Base-by-base conservation (phyloP, 2,113 vertebrate species). In the Odocoileus virginianus region DNA sequence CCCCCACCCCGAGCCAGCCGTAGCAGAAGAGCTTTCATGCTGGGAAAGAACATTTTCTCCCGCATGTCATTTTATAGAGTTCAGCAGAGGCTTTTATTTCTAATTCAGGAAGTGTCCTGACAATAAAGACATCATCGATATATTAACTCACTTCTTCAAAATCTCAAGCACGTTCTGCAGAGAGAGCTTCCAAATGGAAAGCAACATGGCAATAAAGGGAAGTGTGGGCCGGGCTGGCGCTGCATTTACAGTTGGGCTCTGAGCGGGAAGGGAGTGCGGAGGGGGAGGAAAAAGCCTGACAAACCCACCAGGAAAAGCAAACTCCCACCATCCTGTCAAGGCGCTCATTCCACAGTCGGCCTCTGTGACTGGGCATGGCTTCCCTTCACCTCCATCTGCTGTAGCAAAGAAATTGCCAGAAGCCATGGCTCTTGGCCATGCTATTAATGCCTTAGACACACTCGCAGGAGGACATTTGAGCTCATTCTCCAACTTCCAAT, bases 51-150 rank as follows among this genome's bases (percentile, higher is more conserved):
- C 28, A 2, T 2, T 6, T 14, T 14, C 5, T 10, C 21, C 54
- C 45, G 76, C 55, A 17, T 28, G 71, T 58, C 71, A 17, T 52
- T 89, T 47, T 52, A 74, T 27, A 36, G 71, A 84, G 57, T 79
- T 61, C 83, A 43, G 82, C 71, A 19, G 88, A 86, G n/a, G 33
- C 89, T 87, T 93, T 94, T 40, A 45, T 60, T 82, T 84, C 91
- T 61, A 33, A 60, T 87, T 95, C 94, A 86, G 98, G 93, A 97
- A 89, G 89, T 91, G 82, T 94, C 79, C 61, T 28, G 83, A 89
- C 91, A 84, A 79, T 96, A 88, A 97, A 97, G 84, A 89, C 94
- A 81, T 96, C 96, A 89, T 94, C 55, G 2, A 85, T 85, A 45
- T 21, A 71, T 81, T 90, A 52, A 78, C 89, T 83, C 86, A 54